Evolutionary conservation across 37 sponge, comb jelly and placozoan species (phyloP).

Genomic region (Petrosia ficiformis): DNA sequence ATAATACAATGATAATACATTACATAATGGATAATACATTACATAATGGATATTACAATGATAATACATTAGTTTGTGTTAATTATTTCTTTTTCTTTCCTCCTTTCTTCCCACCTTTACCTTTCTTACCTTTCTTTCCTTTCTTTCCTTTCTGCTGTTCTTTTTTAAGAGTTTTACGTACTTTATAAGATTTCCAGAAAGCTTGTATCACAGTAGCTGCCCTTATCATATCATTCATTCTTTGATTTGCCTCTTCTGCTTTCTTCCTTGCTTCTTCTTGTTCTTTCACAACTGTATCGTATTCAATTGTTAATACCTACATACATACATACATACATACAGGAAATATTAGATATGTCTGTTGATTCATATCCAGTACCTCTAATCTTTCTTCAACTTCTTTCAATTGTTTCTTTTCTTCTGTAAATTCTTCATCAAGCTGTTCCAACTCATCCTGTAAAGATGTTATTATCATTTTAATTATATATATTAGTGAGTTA

Average conservation of each 20-base stretch:
- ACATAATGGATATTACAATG: neutral
- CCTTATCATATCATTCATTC: constrained; percentile 31
- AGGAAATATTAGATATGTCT: too few species aligned
- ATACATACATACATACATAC: too few species aligned
- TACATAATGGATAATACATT: too few species aligned
- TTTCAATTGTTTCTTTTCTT: constrained; percentile 77
- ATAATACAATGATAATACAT: too few species aligned
- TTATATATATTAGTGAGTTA: neutral
- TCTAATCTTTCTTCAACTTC: constrained; percentile 84
- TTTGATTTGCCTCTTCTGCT: constrained; percentile 62
- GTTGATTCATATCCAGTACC: too few species aligned
- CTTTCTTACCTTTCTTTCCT: constrained; percentile 56
- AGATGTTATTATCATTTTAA: neutral
- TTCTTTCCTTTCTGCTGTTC: constrained; percentile 50
- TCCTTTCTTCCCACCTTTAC: constrained; percentile 47
- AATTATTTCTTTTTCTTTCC: neutral
- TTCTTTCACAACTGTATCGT: constrained; percentile 77
- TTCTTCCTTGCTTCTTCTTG: constrained; percentile 77
- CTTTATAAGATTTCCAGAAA: constrained; percentile 27
- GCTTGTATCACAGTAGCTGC: constrained; percentile 68
- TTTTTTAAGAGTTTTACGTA: constrained; percentile 43
- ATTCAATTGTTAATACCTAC: constrained; percentile 68
- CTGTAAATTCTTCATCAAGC: constrained; percentile 49
- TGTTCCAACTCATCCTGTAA: constrained; percentile 69
- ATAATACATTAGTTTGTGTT: neutral